Conservation (phyloP, 2,113 vertebrate genomes). For the Prionailurus viverrinus region DNA sequence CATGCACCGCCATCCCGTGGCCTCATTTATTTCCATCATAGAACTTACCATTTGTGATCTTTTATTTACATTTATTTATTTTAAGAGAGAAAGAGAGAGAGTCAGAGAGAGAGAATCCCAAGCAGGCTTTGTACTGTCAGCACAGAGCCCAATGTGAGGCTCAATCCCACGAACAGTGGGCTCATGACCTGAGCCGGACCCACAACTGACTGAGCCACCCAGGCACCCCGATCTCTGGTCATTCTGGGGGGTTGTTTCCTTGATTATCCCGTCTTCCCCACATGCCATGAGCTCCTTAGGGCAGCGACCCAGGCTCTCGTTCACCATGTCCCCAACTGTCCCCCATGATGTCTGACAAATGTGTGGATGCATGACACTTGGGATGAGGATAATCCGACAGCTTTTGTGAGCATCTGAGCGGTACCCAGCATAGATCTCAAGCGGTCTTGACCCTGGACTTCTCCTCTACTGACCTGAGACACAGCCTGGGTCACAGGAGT, state of each 20-base stretch:
- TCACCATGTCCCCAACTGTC: neutral
- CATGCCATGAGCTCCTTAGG: neutral
- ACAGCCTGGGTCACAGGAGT: neutral
- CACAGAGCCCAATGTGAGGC: no score
- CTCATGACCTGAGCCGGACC: no score
- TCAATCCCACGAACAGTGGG: no score
- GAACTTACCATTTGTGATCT: neutral
- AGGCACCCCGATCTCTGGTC: no score
- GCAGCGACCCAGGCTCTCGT: neutral
- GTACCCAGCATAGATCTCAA: neutral
- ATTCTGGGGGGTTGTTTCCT: neutral
- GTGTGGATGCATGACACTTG: neutral
- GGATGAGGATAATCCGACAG: neutral
- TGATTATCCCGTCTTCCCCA: neutral
- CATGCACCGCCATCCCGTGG: no score
- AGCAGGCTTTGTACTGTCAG: no score
- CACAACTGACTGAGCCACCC: no score
- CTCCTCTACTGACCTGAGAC: neutral
- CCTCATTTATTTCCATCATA: neutral
- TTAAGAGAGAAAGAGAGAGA: no score
- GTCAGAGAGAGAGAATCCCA: no score
- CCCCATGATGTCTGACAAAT: neutral
- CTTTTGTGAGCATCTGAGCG: neutral
- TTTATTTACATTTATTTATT: no score
- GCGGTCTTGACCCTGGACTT: neutral